Percentiles rank a stretch among this genome's conserved stretches.
phyloP scores from a whole-genome alignment of 2,797 vertebrate species.

The Buceros bicornis region DNA sequence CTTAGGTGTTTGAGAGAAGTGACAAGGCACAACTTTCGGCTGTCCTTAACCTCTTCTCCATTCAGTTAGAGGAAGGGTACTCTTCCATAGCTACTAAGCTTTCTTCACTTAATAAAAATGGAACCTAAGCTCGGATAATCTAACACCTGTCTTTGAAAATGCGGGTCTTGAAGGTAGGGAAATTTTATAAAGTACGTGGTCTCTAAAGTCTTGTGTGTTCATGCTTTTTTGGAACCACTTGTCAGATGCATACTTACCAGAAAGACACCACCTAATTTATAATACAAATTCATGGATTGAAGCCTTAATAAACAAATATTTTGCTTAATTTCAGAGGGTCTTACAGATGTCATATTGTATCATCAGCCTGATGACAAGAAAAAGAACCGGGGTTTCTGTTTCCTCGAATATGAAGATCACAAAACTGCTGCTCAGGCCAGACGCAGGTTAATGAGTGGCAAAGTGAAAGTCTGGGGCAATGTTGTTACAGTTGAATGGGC shows the following conservation, averaged over 20 bases:
- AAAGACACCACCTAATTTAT: not conserved
- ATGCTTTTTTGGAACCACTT: not conserved
- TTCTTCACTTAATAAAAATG: not conserved
- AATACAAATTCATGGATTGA: not conserved
- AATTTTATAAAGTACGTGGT: not conserved
- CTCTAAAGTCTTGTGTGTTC: not conserved
- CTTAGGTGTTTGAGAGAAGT: not conserved
- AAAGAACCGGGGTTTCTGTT: constrained; percentile 98
- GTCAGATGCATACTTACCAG: not conserved
- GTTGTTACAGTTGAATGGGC: constrained; percentile 98
- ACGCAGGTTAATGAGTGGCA: constrained; percentile 96
- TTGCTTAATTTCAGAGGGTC: constrained; percentile 89
- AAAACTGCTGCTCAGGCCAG: constrained; percentile 98
- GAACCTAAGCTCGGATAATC: not conserved
- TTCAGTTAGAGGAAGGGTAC: not conserved
- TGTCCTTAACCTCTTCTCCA: not conserved
- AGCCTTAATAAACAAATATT: constrained; percentile 13
- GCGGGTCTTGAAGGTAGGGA: not conserved
- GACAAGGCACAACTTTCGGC: not conserved
- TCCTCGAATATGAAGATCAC: constrained; percentile 99
- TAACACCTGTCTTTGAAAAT: not conserved
- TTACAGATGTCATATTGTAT: constrained; percentile 96
- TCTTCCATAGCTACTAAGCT: not conserved
- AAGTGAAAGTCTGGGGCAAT: constrained; percentile 98
- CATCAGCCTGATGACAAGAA: constrained; percentile 97